phyloP scores from a whole-genome alignment of 2,888 invertebrate species.

The Bursaphelenchus okinawaensis region DNA sequence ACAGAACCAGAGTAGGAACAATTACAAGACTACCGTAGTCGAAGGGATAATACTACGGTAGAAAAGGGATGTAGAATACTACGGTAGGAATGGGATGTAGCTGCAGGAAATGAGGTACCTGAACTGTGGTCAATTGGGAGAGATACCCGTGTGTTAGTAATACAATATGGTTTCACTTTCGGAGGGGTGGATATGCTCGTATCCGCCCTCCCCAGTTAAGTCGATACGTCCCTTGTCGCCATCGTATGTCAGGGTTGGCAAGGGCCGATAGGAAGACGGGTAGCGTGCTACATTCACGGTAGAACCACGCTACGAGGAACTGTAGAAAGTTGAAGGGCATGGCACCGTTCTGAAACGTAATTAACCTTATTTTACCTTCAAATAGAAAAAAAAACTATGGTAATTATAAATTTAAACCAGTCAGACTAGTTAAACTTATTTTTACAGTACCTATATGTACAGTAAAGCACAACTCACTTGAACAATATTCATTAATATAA shows the following conservation, averaged over 20 bases:
- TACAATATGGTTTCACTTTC: background rate
- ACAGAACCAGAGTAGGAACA: no score
- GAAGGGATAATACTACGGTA: no score
- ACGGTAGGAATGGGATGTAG: background rate
- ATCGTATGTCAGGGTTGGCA: slow-evolving; percentile 79
- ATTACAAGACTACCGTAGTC: no score
- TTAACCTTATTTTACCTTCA: no score
- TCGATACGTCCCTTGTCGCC: slow-evolving; percentile 80
- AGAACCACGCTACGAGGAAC: slow-evolving; percentile 87
- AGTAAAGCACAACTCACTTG: slow-evolving; percentile 65
- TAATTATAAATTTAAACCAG: background rate
- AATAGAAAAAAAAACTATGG: no score
- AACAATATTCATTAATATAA: slow-evolving; percentile 79
- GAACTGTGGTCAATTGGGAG: background rate
- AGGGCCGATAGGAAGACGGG: slow-evolving; percentile 81
- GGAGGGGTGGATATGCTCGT: slow-evolving; percentile 6
- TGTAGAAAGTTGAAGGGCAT: slow-evolving; percentile 89
- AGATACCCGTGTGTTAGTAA: background rate
- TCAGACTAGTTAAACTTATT: background rate
- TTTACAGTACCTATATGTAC: background rate
- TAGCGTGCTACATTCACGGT: slow-evolving; percentile 79
- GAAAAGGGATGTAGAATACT: no score
- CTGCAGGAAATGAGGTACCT: background rate
- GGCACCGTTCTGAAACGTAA: slow-evolving; percentile 61
- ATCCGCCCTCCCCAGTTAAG: slow-evolving; percentile 81